phyloP scores from a whole-genome alignment of 2,888 invertebrate genomes.

The Sarcophaga subvicina region DNA sequence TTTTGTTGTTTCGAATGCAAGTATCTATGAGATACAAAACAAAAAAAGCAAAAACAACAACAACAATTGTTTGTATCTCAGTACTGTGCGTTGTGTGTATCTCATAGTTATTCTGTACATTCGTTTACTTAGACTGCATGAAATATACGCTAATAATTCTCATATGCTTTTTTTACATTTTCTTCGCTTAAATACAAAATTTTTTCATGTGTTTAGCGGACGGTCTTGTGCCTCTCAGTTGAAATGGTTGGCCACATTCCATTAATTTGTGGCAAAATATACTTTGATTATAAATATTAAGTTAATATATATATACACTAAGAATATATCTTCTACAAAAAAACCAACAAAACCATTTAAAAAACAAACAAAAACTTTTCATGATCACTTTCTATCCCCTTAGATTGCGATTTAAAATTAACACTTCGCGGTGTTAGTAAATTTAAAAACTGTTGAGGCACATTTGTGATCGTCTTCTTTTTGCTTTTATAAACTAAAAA shows the following conservation, averaged over 20 bases:
- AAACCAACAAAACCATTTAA: slow-evolving; percentile 48
- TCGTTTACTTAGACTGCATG: background rate
- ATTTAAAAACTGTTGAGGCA: slow-evolving; percentile 65
- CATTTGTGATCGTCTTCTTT: slow-evolving; percentile 21
- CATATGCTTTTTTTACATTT: slow-evolving; percentile 44
- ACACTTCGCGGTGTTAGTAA: slow-evolving; percentile 57
- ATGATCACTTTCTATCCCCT: too few species aligned
- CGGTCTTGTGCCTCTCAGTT: slow-evolving; percentile 72
- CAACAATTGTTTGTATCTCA: background rate
- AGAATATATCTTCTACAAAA: slow-evolving; percentile 61
- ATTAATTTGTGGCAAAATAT: slow-evolving; percentile 71
- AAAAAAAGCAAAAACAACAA: too few species aligned
- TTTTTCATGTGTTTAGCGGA: slow-evolving; percentile 33
- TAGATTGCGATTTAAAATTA: slow-evolving; percentile 39
- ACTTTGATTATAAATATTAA: slow-evolving; percentile 67
- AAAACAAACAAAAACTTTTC: slow-evolving; percentile 56
- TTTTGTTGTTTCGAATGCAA: background rate
- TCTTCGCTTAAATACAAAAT: slow-evolving; percentile 29
- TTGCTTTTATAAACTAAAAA: background rate
- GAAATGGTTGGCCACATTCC: slow-evolving; percentile 72
- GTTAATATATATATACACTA: slow-evolving; percentile 53
- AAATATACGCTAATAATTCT: slow-evolving; percentile 40
- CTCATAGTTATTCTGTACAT: background rate
- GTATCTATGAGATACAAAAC: too few species aligned
- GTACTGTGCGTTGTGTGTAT: background rate